A percentile compares a stretch with the other conserved stretches of the same genome.
These are phyloP conservation scores for Drosophila lutescens DNA, from an alignment of 2,888 invertebrate genomes.

Conservation along the genomic window DNA sequence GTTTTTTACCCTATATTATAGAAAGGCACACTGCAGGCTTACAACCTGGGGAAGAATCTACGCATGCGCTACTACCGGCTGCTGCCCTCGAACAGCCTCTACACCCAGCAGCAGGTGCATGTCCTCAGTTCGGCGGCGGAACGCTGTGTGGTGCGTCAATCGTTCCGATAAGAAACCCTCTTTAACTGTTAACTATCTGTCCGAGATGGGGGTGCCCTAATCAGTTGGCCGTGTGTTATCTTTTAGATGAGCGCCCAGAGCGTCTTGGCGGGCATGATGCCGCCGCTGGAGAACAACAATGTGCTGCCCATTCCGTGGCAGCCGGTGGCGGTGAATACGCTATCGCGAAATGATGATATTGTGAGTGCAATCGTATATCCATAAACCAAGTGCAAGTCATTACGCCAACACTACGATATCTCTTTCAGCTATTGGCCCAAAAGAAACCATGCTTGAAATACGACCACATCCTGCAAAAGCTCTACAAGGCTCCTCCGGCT, in stretches of 20 bases:
- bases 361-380: constrained; percentile 84
- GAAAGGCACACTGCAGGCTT: constrained; percentile 90
- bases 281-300: constrained; percentile 83
- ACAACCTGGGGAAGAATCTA: constrained; percentile 89
- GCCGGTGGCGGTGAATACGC: constrained; percentile 93
- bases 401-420: not conserved
- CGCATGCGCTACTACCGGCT: constrained; percentile 89
- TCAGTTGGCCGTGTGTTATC: constrained; percentile 83
- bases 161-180: constrained; percentile 25
- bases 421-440: constrained; percentile 81
- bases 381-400: constrained; percentile 12
- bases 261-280: constrained; percentile 89
- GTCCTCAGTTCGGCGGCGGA: constrained; percentile 91
- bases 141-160: constrained; percentile 86
- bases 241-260: constrained; percentile 90
- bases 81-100: constrained; percentile 86
- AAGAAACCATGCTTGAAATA: constrained; percentile 86
- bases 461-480: constrained; percentile 85
- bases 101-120: constrained; percentile 87
- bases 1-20: not conserved
- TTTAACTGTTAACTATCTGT: constrained; percentile 28
- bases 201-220: constrained; percentile 57
- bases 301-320: constrained; percentile 89
- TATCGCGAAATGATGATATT: constrained; percentile 89
- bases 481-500: constrained; percentile 85